A percentile compares a stretch with the other conserved stretches of the same genome.
Conservation (phyloP, 1,140 invertebrate genomes). For the Alviniconcha marisindica region DNA sequence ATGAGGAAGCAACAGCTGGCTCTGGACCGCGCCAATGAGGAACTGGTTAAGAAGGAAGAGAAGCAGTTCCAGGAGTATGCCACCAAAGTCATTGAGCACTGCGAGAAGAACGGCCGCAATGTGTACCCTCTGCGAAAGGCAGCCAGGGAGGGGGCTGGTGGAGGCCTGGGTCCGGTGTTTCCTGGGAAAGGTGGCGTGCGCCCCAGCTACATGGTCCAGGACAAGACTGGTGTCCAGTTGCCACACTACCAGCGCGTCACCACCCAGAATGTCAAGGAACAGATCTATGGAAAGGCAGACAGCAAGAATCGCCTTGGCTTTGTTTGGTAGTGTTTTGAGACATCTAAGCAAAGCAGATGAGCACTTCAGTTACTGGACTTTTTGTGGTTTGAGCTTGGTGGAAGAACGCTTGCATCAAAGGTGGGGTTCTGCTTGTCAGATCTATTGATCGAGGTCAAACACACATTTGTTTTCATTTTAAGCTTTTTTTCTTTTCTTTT, state of each 20-base stretch:
- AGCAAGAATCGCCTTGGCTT: conserved; percentile 72
- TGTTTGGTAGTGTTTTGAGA: conserved; percentile 68
- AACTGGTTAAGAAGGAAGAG: conserved; percentile 71
- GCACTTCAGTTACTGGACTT: too few species aligned
- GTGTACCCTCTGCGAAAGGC: conserved; percentile 72
- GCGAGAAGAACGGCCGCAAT: conserved; percentile 73
- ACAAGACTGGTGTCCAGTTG: conserved; percentile 70
- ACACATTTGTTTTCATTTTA: too few species aligned
- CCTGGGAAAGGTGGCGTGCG: conserved; percentile 72
- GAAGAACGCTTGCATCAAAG: too few species aligned
- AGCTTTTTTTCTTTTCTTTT: too few species aligned
- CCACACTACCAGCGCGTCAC: conserved; percentile 68
- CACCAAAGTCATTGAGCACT: conserved; percentile 72
- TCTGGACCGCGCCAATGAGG: conserved; percentile 67
- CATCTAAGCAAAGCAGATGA: too few species aligned
- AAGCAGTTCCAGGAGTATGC: conserved; percentile 76
- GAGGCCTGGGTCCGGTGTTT: conserved; percentile 69
- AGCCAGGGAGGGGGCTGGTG: conserved; percentile 68
- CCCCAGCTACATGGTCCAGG: conserved; percentile 73
- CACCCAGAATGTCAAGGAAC: conserved; percentile 69
- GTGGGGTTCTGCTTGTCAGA: too few species aligned
- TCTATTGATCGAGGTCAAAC: too few species aligned
- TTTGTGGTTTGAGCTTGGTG: too few species aligned
- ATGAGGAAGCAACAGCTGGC: conserved; percentile 58
- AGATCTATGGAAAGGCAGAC: conserved; percentile 63